Evolutionary conservation across 2,113 vertebrate genomes (phyloP).

Genomic region (Pithys albifrons): DNA sequence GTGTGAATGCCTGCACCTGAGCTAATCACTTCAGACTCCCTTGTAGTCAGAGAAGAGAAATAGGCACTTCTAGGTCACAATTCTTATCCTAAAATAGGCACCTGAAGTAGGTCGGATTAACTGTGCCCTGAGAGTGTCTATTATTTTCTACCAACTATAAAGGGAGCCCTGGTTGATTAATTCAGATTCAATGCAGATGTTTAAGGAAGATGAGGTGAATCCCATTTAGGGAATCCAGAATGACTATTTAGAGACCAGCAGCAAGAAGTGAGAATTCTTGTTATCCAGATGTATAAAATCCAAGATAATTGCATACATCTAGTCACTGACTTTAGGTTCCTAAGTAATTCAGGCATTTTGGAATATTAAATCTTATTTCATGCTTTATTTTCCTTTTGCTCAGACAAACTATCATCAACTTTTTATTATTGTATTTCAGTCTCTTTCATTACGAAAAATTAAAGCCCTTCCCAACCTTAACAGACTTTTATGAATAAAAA

Average conservation of each 20-base stretch:
- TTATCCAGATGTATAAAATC: background rate
- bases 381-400: background rate
- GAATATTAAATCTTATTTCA: background rate
- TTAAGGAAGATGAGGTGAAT: slow-evolving; percentile 41
- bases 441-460: background rate
- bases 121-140: slow-evolving; percentile 32
- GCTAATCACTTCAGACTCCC: slow-evolving; percentile 28
- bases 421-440: background rate
- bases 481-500: slow-evolving; percentile 1
- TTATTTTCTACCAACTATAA: slow-evolving; percentile 41
- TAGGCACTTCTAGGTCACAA: slow-evolving; percentile 56
- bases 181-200: slow-evolving; percentile 30
- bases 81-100: slow-evolving; percentile 59
- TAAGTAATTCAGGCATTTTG: background rate
- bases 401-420: background rate
- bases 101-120: slow-evolving; percentile 64
- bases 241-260: background rate
- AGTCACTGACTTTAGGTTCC: background rate
- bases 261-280: background rate
- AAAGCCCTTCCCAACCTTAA: background rate
- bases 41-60: slow-evolving; percentile 42
- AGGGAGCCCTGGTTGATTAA: slow-evolving; percentile 40
- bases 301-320: background rate
- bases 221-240: slow-evolving; percentile 35
- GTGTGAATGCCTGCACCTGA: background rate